These are phyloP conservation scores for Tiliqua scincoides DNA, from an alignment of 2,113 vertebrate species.

Conservation along the genomic window DNA sequence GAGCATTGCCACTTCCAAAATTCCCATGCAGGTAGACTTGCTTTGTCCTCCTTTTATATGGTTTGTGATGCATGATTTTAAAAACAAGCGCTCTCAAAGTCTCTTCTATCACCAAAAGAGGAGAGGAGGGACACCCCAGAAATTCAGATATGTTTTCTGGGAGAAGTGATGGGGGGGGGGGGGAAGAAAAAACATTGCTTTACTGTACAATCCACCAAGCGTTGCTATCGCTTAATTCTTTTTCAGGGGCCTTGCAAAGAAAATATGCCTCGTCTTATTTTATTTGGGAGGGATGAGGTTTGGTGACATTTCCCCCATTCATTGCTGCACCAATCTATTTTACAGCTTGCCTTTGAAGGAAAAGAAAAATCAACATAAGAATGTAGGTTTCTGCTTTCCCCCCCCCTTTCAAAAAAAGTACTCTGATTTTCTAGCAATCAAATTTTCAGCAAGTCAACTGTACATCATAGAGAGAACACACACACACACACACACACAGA, in stretches of 20 bases:
- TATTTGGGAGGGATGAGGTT: neutral
- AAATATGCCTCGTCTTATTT: neutral
- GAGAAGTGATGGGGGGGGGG: neutral
- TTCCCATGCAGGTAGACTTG: no score
- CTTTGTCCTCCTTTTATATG: neutral
- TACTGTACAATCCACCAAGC: neutral
- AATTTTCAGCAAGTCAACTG: slow-evolving; percentile 61
- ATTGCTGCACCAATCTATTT: neutral
- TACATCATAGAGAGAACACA: slow-evolving; percentile 63
- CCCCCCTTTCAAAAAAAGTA: slow-evolving; percentile 37
- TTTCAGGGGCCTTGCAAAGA: neutral
- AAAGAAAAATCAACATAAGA: slow-evolving; percentile 45
- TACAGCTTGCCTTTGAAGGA: slow-evolving; percentile 39
- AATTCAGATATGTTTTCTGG: neutral
- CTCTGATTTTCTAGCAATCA: slow-evolving; percentile 67
- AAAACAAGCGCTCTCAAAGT: neutral
- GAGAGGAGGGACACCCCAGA: no score
- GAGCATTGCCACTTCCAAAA: neutral
- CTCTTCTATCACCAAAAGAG: neutral
- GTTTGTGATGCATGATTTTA: neutral
- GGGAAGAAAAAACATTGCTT: neutral
- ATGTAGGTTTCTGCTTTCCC: neutral
- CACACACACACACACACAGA: slow-evolving; percentile 23
- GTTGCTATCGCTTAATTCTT: neutral
- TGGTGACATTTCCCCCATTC: no score